Base-by-base conservation (phyloP, 2,888 invertebrate genomes). In the Halictus quadricinctus region DNA sequence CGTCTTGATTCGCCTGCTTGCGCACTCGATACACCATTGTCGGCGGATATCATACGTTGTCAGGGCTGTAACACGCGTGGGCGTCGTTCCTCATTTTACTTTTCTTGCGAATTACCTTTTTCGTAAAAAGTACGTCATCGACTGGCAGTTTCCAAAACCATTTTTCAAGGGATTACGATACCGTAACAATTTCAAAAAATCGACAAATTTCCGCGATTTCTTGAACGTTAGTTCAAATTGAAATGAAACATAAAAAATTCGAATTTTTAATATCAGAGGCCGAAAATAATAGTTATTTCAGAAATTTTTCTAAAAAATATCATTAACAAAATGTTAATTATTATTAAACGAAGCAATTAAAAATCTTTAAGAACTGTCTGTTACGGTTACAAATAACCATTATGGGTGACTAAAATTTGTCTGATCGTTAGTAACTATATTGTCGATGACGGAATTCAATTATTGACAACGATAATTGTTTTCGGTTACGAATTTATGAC, bases 61-160 rank as follows among this genome's bases (percentile, higher is more conserved):
- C 86, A 85, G 82, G 86, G 78, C 81, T 85, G 85, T 85, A 85
- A 76, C 46, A 29, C 72, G 80, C 69, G 85, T 81, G 77, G 74
- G 85, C 15, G 81, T 64, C 13, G 7, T 12, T 46, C 4, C 64
- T 73, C 46, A 43, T 15, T 13, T 5, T 41, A 64, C 74, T 83
- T 77, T 77, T 83, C 73, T 41, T 64, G 36, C 1, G 10, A 77
- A 77, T 77, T 29, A 66, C 58, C n/a, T 69, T 77, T 75, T 82
- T 77, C 48, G 13, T 43, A 64, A 29, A 73, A 73, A 73, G 6
- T 29, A n/a, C 43, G 48, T 13, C 36, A 13, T 18, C 4, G 8
- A 72, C 5, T 4, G 18, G 8, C 69, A 21, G 18, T 21, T 69
- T 21, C 41, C 36, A 15, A 29, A 29, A 64, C 8, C 2, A 58